Percentiles rank a stretch among this genome's conserved stretches.
These are phyloP conservation scores for Ctena decussata DNA, from an alignment of 2,888 invertebrate species.

Conservation along the genomic window DNA sequence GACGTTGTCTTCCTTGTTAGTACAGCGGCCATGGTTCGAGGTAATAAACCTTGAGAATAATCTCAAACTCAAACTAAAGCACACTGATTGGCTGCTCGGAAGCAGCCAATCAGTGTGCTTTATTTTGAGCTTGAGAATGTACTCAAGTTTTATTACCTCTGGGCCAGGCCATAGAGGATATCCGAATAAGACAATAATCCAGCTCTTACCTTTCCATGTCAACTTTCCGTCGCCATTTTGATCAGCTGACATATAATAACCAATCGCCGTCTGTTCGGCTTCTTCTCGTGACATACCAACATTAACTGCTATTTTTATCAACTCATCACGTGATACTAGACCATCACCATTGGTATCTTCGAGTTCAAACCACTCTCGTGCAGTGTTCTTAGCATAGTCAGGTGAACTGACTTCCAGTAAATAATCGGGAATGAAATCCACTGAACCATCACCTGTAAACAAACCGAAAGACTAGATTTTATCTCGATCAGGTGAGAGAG, in stretches of 20 bases:
- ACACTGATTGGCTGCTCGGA: too few species aligned
- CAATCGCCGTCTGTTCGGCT: conserved; percentile 70
- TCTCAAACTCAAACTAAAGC: too few species aligned
- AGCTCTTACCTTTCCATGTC: conserved; percentile 75
- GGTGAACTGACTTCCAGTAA: conserved; percentile 75
- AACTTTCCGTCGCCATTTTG: conserved; percentile 72
- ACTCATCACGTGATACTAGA: conserved; percentile 75
- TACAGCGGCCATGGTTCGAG: too few species aligned
- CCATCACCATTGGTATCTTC: conserved; percentile 80
- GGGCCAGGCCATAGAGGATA: too few species aligned
- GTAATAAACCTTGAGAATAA: too few species aligned
- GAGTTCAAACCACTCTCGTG: conserved; percentile 79
- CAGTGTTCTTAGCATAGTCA: conserved; percentile 72
- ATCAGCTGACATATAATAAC: conserved; percentile 81
- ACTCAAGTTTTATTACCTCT: too few species aligned
- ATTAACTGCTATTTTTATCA: conserved; percentile 73
- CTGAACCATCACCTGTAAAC: conserved; percentile 76
- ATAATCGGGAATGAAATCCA: conserved; percentile 82
- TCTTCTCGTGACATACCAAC: conserved; percentile 75
- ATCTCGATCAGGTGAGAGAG: too few species aligned
- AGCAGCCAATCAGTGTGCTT: too few species aligned
- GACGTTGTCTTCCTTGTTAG: too few species aligned
- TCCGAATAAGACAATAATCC: too few species aligned
- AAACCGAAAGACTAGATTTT: too few species aligned
- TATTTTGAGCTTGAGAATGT: too few species aligned